Percentiles rank a stretch among this genome's conserved stretches.
Conservation (phyloP, 2,113 vertebrate species). For the Ophiodon elongatus region DNA sequence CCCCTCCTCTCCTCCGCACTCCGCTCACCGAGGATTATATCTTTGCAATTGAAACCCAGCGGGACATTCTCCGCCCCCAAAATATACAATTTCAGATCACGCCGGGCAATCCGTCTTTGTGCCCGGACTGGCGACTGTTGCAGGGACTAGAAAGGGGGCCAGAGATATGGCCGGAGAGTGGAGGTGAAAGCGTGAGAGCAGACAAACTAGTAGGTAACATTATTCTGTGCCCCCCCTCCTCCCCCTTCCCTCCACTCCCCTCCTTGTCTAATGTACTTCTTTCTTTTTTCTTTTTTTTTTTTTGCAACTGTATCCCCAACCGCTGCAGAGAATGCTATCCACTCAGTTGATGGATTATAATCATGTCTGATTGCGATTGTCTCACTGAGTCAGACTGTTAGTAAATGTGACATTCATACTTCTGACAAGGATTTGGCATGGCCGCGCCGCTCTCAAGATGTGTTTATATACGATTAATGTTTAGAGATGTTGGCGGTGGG, state of each 20-base stretch:
- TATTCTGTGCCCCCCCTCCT: neutral
- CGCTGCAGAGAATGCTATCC: conserved; percentile 7
- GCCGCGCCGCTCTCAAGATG: conserved; percentile 57
- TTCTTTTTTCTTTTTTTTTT: neutral
- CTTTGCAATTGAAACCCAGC: conserved; percentile 74
- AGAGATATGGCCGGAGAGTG: conserved; percentile 25
- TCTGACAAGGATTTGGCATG: conserved; percentile 53
- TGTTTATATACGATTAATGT: conserved; percentile 73
- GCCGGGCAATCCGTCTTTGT: conserved; percentile 45
- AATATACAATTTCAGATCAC: conserved; percentile 55
- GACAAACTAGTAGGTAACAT: conserved; percentile 50
- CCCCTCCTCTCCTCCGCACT: conserved; percentile 38
- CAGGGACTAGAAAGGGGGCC: neutral
- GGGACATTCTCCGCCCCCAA: conserved; percentile 62
- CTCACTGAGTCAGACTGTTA: conserved; percentile 59
- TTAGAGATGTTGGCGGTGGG: conserved; percentile 25
- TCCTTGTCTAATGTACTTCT: neutral
- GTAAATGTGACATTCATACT: conserved; percentile 62
- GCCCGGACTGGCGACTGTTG: conserved; percentile 16
- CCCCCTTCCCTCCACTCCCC: too few relatives aligned
- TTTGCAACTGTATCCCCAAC: neutral
- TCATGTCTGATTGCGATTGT: conserved; percentile 63
- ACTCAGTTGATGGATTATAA: conserved; percentile 66
- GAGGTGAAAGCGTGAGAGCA: conserved; percentile 32
- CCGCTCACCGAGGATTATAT: conserved; percentile 71